These are phyloP conservation scores for Montipora efflorescens DNA, from an alignment of 64 coral and sea anemone species.

Conservation along the genomic window DNA sequence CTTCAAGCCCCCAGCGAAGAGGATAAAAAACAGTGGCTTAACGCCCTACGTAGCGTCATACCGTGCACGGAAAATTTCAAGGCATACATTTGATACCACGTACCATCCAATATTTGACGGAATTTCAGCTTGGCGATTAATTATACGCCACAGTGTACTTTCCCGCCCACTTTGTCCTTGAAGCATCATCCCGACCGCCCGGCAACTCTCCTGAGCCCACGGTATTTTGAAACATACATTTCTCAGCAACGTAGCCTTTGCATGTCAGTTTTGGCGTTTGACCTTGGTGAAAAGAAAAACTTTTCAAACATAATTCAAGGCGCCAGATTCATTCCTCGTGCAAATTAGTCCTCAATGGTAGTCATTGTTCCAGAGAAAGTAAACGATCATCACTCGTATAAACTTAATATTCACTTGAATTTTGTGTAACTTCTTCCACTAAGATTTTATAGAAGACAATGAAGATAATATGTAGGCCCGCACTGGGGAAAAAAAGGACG, in stretches of 20 bases:
- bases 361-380: background rate
- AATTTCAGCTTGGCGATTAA: background rate
- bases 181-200: background rate
- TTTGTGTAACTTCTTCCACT: background rate
- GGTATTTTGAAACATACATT: background rate
- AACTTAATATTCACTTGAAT: background rate
- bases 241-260: background rate
- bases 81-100: constrained; percentile 70
- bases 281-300: too few species aligned
- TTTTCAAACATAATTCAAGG: too few species aligned
- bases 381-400: background rate
- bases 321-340: too few species aligned
- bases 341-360: too few species aligned
- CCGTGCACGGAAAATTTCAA: constrained; percentile 72
- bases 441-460: background rate
- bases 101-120: background rate
- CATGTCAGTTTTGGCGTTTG: background rate
- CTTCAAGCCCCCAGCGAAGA: constrained; percentile 83
- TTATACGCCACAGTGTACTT: background rate
- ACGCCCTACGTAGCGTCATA: constrained; percentile 76
- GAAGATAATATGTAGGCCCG: background rate
- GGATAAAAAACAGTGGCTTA: constrained; percentile 91
- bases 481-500: background rate
- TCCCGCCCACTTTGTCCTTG: background rate
- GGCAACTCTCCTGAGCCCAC: background rate